Conservation (phyloP, 2,888 invertebrate genomes). For the Euphydryas editha region DNA sequence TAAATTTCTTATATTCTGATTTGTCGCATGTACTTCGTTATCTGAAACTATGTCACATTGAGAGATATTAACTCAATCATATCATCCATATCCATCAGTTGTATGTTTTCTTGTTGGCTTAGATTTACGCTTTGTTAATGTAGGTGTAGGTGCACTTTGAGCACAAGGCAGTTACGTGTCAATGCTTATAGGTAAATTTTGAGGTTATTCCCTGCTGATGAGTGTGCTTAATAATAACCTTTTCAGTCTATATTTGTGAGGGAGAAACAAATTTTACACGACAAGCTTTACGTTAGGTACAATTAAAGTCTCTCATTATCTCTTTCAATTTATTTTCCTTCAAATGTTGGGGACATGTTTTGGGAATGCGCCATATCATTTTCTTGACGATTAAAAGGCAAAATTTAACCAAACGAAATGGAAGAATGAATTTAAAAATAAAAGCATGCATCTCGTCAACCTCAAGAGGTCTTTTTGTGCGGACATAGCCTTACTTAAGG, state of each 20-base stretch:
- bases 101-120: neutral
- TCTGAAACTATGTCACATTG: neutral
- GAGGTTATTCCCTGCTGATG: neutral
- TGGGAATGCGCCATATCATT: slow-evolving; percentile 38
- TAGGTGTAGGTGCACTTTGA: neutral
- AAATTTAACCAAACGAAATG: too few species aligned
- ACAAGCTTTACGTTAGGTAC: slow-evolving; percentile 37
- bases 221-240: neutral
- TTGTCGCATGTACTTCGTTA: neutral
- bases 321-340: slow-evolving; percentile 37
- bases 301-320: slow-evolving; percentile 39
- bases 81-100: neutral
- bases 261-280: slow-evolving; percentile 24
- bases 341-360: slow-evolving; percentile 32
- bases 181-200: neutral
- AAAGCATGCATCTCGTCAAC: too few species aligned
- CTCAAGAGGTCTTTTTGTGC: too few species aligned
- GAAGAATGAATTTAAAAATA: too few species aligned
- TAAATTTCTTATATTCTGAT: too few species aligned
- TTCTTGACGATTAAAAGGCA: slow-evolving; percentile 38
- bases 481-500: too few species aligned
- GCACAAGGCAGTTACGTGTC: neutral
- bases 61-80: neutral
- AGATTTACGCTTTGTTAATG: neutral
- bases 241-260: neutral